Percentiles rank a stretch among this genome's conserved stretches.
phyloP scores from a whole-genome alignment of 2,113 vertebrate species.

The Bagarius yarrelli region DNA sequence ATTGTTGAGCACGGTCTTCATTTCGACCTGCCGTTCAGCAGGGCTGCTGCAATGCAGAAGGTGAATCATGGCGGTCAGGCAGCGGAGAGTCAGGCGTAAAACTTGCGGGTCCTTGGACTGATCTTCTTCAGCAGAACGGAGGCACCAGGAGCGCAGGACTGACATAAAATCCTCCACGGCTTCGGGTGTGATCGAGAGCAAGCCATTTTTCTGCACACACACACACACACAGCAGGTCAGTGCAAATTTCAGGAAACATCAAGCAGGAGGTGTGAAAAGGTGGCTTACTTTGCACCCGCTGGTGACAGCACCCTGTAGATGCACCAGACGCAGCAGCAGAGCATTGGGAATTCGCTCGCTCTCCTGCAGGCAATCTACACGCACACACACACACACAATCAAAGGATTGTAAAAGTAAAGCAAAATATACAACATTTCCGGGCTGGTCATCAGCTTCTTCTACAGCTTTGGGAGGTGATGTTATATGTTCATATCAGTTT shows the following conservation, averaged over 20 bases:
- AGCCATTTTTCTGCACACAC: slow-evolving; percentile 80
- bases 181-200: slow-evolving; percentile 73
- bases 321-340: slow-evolving; percentile 78
- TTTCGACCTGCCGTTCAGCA: slow-evolving; percentile 74
- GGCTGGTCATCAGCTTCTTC: not conserved
- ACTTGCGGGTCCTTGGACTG: slow-evolving; percentile 58
- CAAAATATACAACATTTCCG: not conserved
- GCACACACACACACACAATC: not conserved
- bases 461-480: not conserved
- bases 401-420: not conserved
- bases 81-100: slow-evolving; percentile 69
- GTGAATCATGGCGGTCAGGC: slow-evolving; percentile 82
- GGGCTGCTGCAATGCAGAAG: slow-evolving; percentile 83
- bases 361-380: slow-evolving; percentile 76
- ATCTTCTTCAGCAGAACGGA: slow-evolving; percentile 4
- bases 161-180: slow-evolving; percentile 81
- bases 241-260: not conserved
- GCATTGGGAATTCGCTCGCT: slow-evolving; percentile 72
- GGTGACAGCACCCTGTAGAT: slow-evolving; percentile 85
- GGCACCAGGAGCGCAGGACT: slow-evolving; percentile 75
- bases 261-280: slow-evolving; percentile 11
- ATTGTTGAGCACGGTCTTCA: slow-evolving; percentile 80
- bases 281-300: slow-evolving; percentile 83
- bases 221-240: not conserved
- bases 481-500: not conserved